Percentiles rank a stretch among this genome's conserved stretches.
These are phyloP conservation scores for Lophotriccus pileatus DNA, from an alignment of 2,797 vertebrate genomes.

Conservation along the genomic window DNA sequence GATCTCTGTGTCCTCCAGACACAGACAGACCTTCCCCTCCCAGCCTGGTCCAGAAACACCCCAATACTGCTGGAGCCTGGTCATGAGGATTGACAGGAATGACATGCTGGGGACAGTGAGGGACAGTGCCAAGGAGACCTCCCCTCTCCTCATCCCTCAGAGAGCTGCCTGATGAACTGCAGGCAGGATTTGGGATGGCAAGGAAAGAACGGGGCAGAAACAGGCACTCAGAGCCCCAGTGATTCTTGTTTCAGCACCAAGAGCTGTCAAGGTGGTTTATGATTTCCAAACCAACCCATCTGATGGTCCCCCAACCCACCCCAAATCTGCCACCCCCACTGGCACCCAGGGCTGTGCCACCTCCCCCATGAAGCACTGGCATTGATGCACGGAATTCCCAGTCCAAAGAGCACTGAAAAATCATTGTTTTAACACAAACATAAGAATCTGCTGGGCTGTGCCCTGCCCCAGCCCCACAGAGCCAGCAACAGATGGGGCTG, in stretches of 20 bases:
- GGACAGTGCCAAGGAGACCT: neutral
- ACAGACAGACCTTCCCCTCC: neutral
- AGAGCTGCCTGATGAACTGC: neutral
- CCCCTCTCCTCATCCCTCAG: fast-evolving
- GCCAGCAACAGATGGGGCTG: neutral
- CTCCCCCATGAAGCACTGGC: neutral
- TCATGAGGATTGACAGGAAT: fast-evolving
- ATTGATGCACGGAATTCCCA: neutral
- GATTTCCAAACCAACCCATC: neutral
- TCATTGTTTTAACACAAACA: neutral
- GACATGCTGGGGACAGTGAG: neutral
- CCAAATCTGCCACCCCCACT: neutral
- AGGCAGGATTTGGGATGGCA: neutral
- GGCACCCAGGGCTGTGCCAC: neutral
- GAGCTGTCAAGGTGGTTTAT: neutral
- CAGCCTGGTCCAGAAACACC: neutral
- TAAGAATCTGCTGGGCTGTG: fast-evolving
- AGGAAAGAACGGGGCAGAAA: neutral
- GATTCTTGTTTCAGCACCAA: neutral
- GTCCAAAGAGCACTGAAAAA: neutral
- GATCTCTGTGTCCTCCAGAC: neutral
- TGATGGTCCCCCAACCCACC: neutral
- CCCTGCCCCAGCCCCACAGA: neutral
- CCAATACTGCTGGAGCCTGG: neutral
- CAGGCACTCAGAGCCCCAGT: fast-evolving